These are phyloP conservation scores for Zeus faber DNA, from an alignment of 2,113 vertebrate species.

Conservation along the genomic window DNA sequence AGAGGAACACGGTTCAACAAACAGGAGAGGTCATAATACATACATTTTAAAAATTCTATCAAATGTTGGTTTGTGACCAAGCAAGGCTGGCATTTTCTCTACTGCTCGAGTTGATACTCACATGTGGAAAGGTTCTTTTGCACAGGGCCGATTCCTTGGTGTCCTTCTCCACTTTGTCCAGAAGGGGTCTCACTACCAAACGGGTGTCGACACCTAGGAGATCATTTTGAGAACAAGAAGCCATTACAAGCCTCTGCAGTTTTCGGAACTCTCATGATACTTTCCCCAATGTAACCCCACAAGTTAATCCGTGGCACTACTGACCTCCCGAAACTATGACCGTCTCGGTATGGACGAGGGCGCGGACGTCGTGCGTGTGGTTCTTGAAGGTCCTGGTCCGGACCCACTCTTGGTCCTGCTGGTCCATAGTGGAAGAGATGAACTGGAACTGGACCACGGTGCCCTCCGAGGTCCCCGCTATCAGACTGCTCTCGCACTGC, in stretches of 20 bases:
- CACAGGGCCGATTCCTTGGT: conserved; percentile 75
- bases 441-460: conserved; percentile 88
- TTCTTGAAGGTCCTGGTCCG: conserved; percentile 87
- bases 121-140: conserved; percentile 88
- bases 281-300: background rate
- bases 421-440: conserved; percentile 67
- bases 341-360: conserved; percentile 78
- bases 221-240: no score
- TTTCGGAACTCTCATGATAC: no score
- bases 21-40: background rate
- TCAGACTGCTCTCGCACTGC: conserved; percentile 87
- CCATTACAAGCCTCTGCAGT: no score
- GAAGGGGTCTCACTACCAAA: conserved; percentile 86
- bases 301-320: background rate
- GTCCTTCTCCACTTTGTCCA: conserved; percentile 86
- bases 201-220: conserved; percentile 87
- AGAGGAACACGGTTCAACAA: background rate
- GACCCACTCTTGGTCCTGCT: conserved; percentile 82
- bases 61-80: background rate
- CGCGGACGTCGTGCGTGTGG: conserved; percentile 89
- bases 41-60: background rate
- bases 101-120: conserved; percentile 70
- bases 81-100: no score
- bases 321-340: conserved; percentile 90
- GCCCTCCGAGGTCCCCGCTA: conserved; percentile 89